phyloP scores from a whole-genome alignment of 2,888 invertebrate genomes.

The Cryptocephalus primarius region DNA sequence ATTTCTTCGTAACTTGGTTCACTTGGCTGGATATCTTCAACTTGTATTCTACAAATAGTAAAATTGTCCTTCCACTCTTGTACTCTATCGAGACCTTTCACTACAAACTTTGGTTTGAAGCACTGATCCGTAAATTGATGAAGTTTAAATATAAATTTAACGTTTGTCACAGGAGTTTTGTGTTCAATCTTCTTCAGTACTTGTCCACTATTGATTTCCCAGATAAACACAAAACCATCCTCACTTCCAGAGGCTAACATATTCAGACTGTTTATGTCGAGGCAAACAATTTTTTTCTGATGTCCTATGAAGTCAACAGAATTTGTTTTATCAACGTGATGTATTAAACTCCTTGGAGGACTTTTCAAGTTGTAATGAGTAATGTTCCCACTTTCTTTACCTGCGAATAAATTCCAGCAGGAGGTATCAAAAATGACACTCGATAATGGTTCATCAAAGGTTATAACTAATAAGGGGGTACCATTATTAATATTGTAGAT shows the following conservation, averaged over 20 bases:
- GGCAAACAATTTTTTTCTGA: slow-evolving; percentile 53
- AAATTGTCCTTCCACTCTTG: slow-evolving; percentile 44
- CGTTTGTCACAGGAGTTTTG: slow-evolving; percentile 66
- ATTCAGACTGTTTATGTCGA: slow-evolving; percentile 64
- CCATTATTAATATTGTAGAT: slow-evolving; percentile 68
- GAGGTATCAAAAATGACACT: slow-evolving; percentile 57
- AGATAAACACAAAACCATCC: slow-evolving; percentile 64
- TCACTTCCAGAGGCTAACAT: slow-evolving; percentile 65
- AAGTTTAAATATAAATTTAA: slow-evolving; percentile 50
- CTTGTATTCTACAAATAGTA: slow-evolving; percentile 39
- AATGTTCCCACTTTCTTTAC: slow-evolving; percentile 60
- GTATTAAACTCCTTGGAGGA: slow-evolving; percentile 55
- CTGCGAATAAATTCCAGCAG: slow-evolving; percentile 65
- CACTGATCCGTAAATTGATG: slow-evolving; percentile 49
- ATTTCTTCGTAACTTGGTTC: slow-evolving; percentile 23
- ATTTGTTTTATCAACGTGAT: slow-evolving; percentile 44
- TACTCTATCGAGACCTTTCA: slow-evolving; percentile 53
- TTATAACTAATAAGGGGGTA: slow-evolving; percentile 55
- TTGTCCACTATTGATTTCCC: slow-evolving; percentile 72
- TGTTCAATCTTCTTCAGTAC: slow-evolving; percentile 58
- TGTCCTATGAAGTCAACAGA: slow-evolving; percentile 52
- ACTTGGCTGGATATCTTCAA: slow-evolving; percentile 17
- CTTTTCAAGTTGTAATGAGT: slow-evolving; percentile 54
- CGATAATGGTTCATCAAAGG: slow-evolving; percentile 60
- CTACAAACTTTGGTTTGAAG: slow-evolving; percentile 44